These are phyloP conservation scores for Triplophysa rosa DNA, from an alignment of 2,113 vertebrate genomes.

Conservation along the genomic window DNA sequence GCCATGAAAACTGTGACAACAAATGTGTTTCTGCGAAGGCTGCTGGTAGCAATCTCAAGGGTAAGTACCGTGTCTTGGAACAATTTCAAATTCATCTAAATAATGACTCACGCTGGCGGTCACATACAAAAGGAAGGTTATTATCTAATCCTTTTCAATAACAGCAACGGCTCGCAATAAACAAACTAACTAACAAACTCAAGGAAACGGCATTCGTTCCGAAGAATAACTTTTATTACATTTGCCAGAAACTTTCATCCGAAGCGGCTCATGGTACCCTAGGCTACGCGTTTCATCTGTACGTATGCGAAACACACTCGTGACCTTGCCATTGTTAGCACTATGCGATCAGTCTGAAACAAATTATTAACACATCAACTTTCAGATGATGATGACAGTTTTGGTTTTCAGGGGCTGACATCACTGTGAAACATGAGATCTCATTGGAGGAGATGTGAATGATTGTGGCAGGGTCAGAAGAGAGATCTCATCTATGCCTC, in stretches of 20 bases:
- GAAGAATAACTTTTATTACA: neutral
- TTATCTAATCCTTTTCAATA: conserved; percentile 13
- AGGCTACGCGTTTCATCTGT: too few relatives aligned
- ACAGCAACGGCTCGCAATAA: neutral
- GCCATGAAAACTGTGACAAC: conserved; percentile 19
- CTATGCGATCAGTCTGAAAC: neutral
- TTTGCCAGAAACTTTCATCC: neutral
- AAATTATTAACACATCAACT: conserved; percentile 1
- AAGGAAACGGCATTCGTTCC: neutral
- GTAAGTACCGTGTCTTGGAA: conserved; percentile 4
- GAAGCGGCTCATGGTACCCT: too few relatives aligned
- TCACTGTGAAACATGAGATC: neutral
- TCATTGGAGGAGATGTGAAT: conserved; percentile 15
- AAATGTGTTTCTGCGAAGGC: conserved; percentile 9
- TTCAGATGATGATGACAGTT: conserved; percentile 14
- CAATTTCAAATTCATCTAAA: conserved; percentile 28
- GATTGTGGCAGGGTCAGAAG: conserved; percentile 43
- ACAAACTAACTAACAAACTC: neutral
- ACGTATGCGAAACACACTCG: too few relatives aligned
- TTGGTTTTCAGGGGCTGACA: neutral
- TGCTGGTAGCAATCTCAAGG: conserved; percentile 15
- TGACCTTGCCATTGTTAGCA: too few relatives aligned
- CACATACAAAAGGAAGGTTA: conserved; percentile 3
- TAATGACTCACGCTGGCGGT: conserved; percentile 4
- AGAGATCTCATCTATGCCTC: conserved; percentile 59